Percentiles rank a stretch among this genome's conserved stretches.
Conservation (phyloP, 2,888 invertebrate species). For the Dendrolimus houi region DNA sequence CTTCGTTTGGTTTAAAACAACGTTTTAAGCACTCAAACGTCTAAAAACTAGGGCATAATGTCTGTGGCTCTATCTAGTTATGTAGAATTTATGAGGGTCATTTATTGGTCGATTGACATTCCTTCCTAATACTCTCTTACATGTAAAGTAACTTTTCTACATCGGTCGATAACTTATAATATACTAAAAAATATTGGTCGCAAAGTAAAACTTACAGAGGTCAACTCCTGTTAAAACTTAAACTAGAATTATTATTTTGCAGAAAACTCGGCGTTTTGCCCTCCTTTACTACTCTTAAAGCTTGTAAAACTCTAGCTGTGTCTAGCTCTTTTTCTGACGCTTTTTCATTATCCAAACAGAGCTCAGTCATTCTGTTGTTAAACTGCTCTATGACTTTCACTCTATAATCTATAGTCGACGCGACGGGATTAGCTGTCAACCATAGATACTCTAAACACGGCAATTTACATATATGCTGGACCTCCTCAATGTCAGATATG, state of each 20-base stretch:
- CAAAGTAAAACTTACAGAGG: conserved; percentile 13
- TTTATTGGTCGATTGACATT: too few relatives aligned
- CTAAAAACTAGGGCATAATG: too few relatives aligned
- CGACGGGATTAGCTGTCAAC: conserved; percentile 93
- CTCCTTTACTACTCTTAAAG: conserved; percentile 86
- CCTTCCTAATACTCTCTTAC: too few relatives aligned
- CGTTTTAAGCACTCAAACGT: too few relatives aligned
- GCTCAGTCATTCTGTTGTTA: conserved; percentile 86
- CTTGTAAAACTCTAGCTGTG: conserved; percentile 93
- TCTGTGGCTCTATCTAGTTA: too few relatives aligned
- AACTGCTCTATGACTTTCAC: conserved; percentile 93
- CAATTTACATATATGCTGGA: conserved; percentile 85
- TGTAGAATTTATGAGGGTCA: too few relatives aligned
- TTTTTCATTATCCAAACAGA: conserved; percentile 91
- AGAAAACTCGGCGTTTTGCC: conserved; percentile 78
- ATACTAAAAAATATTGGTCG: background rate
- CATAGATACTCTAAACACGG: conserved; percentile 92
- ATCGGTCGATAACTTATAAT: too few relatives aligned
- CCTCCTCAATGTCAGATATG: conserved; percentile 87
- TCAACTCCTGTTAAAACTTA: conserved; percentile 65
- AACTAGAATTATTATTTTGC: conserved; percentile 65
- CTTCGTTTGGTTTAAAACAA: too few relatives aligned
- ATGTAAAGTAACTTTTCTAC: too few relatives aligned
- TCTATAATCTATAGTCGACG: conserved; percentile 90
- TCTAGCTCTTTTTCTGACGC: conserved; percentile 93